Percentiles rank a stretch among this genome's conserved stretches.
Conservation (phyloP, 2,888 invertebrate species). For the Plagiodera versicolora region DNA sequence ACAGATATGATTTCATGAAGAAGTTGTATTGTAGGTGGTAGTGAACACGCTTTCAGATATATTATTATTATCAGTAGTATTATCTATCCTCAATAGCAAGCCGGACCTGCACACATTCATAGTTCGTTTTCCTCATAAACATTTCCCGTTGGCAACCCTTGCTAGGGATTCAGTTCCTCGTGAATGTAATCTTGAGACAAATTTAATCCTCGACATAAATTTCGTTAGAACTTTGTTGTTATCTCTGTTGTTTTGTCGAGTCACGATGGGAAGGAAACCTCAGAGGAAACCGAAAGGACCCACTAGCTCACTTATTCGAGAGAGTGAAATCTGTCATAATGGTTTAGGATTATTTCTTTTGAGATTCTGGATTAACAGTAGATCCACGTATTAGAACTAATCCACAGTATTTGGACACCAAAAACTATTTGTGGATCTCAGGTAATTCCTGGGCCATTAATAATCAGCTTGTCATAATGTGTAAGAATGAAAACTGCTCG, state of each 20-base stretch:
- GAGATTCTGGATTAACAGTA: neutral
- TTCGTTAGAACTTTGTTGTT: constrained; percentile 48
- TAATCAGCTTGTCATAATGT: too few relatives aligned
- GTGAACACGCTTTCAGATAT: too few relatives aligned
- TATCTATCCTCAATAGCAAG: too few relatives aligned
- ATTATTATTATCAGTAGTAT: too few relatives aligned
- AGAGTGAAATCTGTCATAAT: constrained; percentile 14
- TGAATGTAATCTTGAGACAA: constrained; percentile 53
- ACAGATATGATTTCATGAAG: too few relatives aligned
- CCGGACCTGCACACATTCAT: neutral
- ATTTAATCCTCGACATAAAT: constrained; percentile 53
- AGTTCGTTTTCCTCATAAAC: constrained; percentile 7
- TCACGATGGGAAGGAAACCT: constrained; percentile 15
- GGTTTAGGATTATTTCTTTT: neutral
- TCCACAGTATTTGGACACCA: too few relatives aligned
- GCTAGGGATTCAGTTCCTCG: constrained; percentile 1
- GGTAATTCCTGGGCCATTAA: too few relatives aligned
- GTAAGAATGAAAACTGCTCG: too few relatives aligned
- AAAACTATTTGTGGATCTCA: too few relatives aligned
- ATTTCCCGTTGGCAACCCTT: constrained; percentile 9
- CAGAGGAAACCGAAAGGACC: constrained; percentile 22
- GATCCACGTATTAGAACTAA: too few relatives aligned
- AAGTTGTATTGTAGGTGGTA: too few relatives aligned
- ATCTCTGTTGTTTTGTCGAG: constrained; percentile 46
- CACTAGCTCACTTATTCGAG: constrained; percentile 9